Conservation (phyloP, 1,140 invertebrate species). For the Teleopsis dalmanni region DNA sequence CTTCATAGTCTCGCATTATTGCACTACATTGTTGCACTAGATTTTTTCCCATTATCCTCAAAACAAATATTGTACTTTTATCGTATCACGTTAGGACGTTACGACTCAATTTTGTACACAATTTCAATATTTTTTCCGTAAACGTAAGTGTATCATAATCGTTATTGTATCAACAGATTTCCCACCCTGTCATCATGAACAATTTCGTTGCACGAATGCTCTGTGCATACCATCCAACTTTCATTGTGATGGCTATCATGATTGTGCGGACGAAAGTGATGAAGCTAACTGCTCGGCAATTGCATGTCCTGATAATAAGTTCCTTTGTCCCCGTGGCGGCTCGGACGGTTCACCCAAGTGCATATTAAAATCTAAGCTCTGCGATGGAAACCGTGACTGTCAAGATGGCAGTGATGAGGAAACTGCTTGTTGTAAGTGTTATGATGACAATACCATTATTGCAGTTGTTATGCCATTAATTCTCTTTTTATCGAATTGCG, state of each 20-base stretch:
- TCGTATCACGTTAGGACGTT: background rate
- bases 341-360: conserved; percentile 68
- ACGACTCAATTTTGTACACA: background rate
- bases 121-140: background rate
- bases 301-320: conserved; percentile 85
- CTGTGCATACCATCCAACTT: conserved; percentile 82
- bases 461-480: background rate
- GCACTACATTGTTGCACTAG: too few species aligned
- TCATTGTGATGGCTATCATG: conserved; percentile 74
- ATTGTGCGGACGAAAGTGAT: conserved; percentile 81
- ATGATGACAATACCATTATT: background rate
- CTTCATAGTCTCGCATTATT: too few species aligned
- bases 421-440: conserved; percentile 73
- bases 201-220: conserved; percentile 89
- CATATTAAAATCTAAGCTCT: conserved; percentile 78
- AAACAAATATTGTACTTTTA: too few species aligned
- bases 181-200: conserved; percentile 78
- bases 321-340: conserved; percentile 74
- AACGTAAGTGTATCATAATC: background rate
- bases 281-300: conserved; percentile 84
- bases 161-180: conserved; percentile 57
- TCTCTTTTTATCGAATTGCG: background rate
- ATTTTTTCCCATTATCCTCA: too few species aligned
- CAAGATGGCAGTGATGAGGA: conserved; percentile 86
- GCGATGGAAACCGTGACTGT: conserved; percentile 85